Percentiles rank a stretch among this genome's conserved stretches.
phyloP scores from a whole-genome alignment of 2,797 vertebrate genomes.

The Poeciliopsis turneri region DNA sequence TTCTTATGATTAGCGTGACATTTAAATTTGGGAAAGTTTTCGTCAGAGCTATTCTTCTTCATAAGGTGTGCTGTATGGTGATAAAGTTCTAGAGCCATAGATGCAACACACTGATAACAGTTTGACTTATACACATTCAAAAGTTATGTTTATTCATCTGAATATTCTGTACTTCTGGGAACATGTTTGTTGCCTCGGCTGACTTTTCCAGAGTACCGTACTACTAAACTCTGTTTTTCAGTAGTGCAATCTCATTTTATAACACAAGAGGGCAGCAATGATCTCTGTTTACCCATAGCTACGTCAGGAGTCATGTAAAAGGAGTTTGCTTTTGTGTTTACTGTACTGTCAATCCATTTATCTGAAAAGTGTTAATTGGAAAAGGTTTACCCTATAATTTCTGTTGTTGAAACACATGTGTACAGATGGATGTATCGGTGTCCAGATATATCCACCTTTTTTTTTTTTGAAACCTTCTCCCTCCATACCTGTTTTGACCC shows the following conservation, averaged over 20 bases:
- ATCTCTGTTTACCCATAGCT: conserved; percentile 50
- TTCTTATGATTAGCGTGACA: conserved; percentile 23
- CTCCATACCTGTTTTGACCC: conserved; percentile 30
- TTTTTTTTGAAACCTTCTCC: not conserved
- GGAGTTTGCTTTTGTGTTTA: conserved; percentile 10
- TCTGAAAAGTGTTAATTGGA: conserved; percentile 11
- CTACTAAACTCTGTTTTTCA: not conserved
- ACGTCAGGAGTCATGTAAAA: conserved; percentile 31
- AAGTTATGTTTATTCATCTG: not conserved
- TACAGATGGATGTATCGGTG: not conserved
- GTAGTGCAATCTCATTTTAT: conserved; percentile 13
- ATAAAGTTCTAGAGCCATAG: not conserved
- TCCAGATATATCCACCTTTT: not conserved
- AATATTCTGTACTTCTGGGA: not conserved
- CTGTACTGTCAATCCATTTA: conserved; percentile 13
- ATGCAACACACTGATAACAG: not conserved
- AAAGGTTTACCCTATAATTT: not conserved
- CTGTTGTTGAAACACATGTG: conserved; percentile 11
- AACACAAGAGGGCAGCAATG: conserved; percentile 77
- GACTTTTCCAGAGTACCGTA: not conserved
- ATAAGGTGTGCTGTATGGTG: not conserved
- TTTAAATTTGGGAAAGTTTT: conserved; percentile 12
- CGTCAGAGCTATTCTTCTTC: conserved; percentile 4
- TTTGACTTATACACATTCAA: not conserved
- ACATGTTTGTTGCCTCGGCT: not conserved